Base-by-base conservation (phyloP, 2,888 invertebrate species). In the Drosophila prostipennis region DNA sequence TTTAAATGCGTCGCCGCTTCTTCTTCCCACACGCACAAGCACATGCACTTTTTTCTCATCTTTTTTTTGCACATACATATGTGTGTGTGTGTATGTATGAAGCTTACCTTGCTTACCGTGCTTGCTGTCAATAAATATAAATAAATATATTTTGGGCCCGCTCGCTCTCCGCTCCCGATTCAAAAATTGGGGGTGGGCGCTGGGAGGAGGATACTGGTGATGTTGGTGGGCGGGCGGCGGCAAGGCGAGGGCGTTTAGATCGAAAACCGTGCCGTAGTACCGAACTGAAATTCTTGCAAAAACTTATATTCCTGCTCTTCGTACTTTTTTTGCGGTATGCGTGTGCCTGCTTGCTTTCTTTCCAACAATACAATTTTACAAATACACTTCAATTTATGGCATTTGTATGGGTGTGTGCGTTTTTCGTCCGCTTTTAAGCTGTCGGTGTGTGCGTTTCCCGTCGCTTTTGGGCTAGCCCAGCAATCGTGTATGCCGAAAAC, bases 331-430 rank as follows among this genome's bases (percentile, higher is more conserved):
- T 39, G 55, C 57, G 39, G 59, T 45, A 29, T 58, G 58, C 59
- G 59, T 43, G 26, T 58, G 60, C 19, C 16, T n/a, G 59, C 42
- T 23, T 58, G 39, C 52, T 43, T 53, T 64, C 65, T 64, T 76
- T 75, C 72, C 80, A 86, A 82, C 80, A 16, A 29, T 29, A 46
- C 46, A 14, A 46, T n/a, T 29, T 10, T 29, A 46, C 46, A 46
- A 32, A 77, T 86, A 79, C 86, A 71, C 71, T 72, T 58, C 32
- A 76, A 79, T 72, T 74, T 77, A 72, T 72, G 77, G 77, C 54
- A 52, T 51, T 16, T 39, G 52, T 14, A 32, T 42, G 16, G 11
- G 34, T 34, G 32, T 42, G 42, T 64, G 43, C 43, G 58, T 36
- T 29, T 43, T 32, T 46, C 23, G 6, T 46, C 8, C 14, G 46